Percentiles rank a stretch among this genome's conserved stretches.
These are phyloP conservation scores for Neopelma chrysocephalum DNA, from an alignment of 2,797 vertebrate genomes.

Conservation along the genomic window DNA sequence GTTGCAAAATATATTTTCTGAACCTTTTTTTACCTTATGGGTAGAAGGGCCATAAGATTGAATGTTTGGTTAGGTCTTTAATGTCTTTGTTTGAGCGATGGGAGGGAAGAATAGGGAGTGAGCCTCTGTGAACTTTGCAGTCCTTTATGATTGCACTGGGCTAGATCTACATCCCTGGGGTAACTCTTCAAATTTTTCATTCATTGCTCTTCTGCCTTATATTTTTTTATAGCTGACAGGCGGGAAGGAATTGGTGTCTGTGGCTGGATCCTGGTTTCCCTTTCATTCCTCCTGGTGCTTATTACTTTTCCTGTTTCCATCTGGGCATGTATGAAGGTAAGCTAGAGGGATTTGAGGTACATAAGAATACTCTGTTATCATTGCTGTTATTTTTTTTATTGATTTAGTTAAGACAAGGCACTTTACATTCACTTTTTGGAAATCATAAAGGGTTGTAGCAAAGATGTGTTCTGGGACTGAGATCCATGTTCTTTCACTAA, in stretches of 20 bases:
- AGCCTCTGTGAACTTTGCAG: not conserved
- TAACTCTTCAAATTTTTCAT: not conserved
- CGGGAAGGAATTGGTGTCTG: constrained; percentile 73
- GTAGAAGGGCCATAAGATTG: not conserved
- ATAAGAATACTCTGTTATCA: not conserved
- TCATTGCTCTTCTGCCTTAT: not conserved
- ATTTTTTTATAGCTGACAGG: constrained; percentile 71
- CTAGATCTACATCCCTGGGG: not conserved
- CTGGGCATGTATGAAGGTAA: constrained; percentile 89
- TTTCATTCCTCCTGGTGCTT: constrained; percentile 79
- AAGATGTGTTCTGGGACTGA: not conserved
- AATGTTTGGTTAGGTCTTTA: not conserved
- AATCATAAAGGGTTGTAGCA: not conserved
- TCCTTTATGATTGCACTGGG: not conserved
- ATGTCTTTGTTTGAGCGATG: rapidly evolving
- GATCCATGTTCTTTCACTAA: not conserved
- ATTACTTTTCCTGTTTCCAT: constrained; percentile 84
- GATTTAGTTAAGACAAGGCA: not conserved
- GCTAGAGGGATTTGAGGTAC: not conserved
- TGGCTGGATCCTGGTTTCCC: constrained; percentile 82
- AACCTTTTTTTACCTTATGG: not conserved
- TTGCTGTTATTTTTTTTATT: not conserved
- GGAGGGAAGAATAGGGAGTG: not conserved
- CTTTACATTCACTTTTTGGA: not conserved
- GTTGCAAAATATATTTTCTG: not conserved